These are phyloP conservation scores for Procambarus clarkii DNA, from an alignment of 1,140 invertebrate species.

Conservation along the genomic window DNA sequence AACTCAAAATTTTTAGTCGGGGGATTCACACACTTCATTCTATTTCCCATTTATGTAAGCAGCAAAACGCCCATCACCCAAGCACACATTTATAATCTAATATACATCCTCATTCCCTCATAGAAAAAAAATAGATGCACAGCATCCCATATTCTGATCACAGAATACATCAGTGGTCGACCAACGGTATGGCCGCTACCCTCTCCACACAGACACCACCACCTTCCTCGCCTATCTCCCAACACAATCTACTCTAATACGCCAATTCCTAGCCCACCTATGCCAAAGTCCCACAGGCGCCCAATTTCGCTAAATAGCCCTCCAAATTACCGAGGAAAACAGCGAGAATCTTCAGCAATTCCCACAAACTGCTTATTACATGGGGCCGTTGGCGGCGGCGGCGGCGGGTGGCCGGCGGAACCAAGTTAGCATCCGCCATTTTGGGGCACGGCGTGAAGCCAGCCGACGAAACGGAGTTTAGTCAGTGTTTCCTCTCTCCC, in stretches of 20 bases:
- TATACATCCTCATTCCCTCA: not conserved
- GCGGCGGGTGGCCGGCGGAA: not conserved
- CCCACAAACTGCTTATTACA: constrained; percentile 67
- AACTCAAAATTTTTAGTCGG: too few species aligned
- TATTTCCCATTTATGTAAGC: too few species aligned
- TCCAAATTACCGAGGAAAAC: constrained; percentile 60
- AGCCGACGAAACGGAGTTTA: not conserved
- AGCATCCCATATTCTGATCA: too few species aligned
- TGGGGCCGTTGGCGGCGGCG: constrained; percentile 30
- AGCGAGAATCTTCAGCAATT: constrained; percentile 59
- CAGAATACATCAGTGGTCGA: too few species aligned
- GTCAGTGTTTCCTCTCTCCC: not conserved
- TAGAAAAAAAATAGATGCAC: too few species aligned
- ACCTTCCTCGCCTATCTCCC: not conserved
- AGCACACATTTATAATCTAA: not conserved
- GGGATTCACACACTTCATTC: too few species aligned
- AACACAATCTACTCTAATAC: constrained; percentile 33
- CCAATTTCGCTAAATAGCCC: constrained; percentile 63
- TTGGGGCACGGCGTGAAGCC: constrained; percentile 16
- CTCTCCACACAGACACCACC: not conserved
- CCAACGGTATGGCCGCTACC: too few species aligned
- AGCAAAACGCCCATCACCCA: not conserved
- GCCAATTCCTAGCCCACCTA: constrained; percentile 27
- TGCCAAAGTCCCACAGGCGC: constrained; percentile 18
- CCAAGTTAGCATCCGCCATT: constrained; percentile 24